phyloP scores from a whole-genome alignment of 2,797 vertebrate genomes.

The Alauda arvensis region DNA sequence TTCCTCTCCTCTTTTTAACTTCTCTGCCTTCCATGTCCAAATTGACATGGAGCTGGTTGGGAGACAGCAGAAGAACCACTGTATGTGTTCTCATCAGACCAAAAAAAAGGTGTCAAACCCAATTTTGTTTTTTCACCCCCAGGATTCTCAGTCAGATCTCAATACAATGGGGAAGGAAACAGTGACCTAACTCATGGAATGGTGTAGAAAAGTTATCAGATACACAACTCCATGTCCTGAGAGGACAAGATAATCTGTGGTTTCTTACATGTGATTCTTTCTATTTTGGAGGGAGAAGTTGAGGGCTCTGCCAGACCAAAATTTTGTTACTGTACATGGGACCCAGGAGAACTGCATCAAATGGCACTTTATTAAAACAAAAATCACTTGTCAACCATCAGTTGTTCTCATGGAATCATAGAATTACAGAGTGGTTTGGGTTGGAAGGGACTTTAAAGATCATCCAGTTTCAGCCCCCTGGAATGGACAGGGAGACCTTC shows the following conservation, averaged over 20 bases:
- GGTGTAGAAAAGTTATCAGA: neutral
- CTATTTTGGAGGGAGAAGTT: neutral
- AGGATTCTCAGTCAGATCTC: neutral
- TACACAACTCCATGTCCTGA: neutral
- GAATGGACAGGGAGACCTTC: neutral
- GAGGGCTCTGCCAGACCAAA: neutral
- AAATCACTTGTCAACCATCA: neutral
- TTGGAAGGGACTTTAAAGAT: neutral
- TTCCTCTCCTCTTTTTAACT: neutral
- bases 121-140: fast-evolving
- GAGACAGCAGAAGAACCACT: neutral
- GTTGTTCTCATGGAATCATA: neutral
- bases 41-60: neutral
- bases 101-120: neutral
- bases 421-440: neutral
- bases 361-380: neutral
- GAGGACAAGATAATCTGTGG: neutral
- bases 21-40: neutral
- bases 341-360: neutral
- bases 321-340: neutral
- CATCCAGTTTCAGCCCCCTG: neutral
- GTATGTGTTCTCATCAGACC: neutral
- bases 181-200: neutral
- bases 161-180: neutral
- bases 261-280: neutral